Percentiles rank a stretch among this genome's conserved stretches.
These are phyloP conservation scores for Thryonomys swinderianus DNA, from an alignment of 2,113 vertebrate species.

Conservation along the genomic window DNA sequence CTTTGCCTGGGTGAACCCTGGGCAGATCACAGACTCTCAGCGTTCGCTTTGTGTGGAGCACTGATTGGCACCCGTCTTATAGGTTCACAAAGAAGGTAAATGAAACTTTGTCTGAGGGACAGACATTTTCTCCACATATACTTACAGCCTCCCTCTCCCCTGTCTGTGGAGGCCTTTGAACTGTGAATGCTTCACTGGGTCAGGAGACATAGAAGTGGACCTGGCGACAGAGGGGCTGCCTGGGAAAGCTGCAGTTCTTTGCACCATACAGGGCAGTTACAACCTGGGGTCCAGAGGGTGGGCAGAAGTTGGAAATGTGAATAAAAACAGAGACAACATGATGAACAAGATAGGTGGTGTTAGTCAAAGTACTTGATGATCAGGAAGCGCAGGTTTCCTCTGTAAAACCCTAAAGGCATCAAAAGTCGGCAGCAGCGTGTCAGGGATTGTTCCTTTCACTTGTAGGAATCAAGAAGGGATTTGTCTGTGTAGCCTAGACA, in stretches of 20 bases:
- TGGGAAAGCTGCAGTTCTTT: background rate
- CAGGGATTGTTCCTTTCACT: background rate
- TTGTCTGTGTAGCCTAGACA: background rate
- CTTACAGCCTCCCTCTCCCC: background rate
- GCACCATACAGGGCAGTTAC: background rate
- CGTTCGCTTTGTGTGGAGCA: accelerated
- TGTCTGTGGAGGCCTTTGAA: accelerated
- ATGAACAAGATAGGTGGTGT: background rate
- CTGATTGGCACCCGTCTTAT: accelerated
- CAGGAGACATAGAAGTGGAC: background rate
- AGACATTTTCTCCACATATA: accelerated
- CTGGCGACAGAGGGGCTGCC: accelerated
- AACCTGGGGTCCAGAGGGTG: background rate
- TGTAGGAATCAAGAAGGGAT: background rate
- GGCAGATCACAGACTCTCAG: background rate
- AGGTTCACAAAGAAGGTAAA: background rate
- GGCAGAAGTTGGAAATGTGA: too few relatives aligned
- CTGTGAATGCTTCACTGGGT: background rate
- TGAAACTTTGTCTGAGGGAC: background rate
- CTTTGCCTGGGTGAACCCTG: background rate
- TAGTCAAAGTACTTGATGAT: background rate
- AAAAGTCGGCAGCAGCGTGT: accelerated
- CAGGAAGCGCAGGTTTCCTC: background rate
- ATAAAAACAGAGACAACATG: background rate
- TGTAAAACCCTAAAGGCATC: background rate